Evolutionary conservation across 2,888 invertebrate genomes (phyloP), one percentile per base, ranked within the genome.

Genomic region (Euspilapteryx auroguttella): DNA sequence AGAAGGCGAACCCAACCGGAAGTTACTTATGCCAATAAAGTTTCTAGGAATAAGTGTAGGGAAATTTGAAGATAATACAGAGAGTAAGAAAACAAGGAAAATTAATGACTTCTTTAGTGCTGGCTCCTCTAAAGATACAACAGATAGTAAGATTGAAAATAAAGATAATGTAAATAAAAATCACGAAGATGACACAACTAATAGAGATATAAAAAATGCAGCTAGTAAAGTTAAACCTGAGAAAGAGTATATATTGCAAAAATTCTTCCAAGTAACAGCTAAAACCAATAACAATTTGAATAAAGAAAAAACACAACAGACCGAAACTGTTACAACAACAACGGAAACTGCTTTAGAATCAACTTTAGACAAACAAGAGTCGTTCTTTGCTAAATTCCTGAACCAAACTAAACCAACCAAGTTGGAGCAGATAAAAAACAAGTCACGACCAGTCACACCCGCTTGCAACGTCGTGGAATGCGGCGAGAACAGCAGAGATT

Each of bases 31-130:
- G 38, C 75, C 83, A 1, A 77, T 91, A 10, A 83, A 79, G 34
- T 85, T 82, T 53, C 58, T 92, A 11, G 87, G 89, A 1, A 75
- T 92, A n/a, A 87, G 86, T 47, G 87, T 85, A 9, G 83, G 87
- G 1, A 89, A 90, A 52, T 92, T 92, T 57, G 83, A 85, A 53
- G 80, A 82, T 26, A 56, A 59, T 28, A 37, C 62, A 27, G 69
- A 78, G 7, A 52, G 32, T 30, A 79, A 78, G 34, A 81, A 79
- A 49, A 76, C 68, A 5, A 80, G 63, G 38, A 79, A 73, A 30
- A 77, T 84, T 25, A 62, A 78, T 24, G 71, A 79, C 32, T 82
- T 81, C 55, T 85, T 85, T 44, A 63, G 63, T 39, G 69, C 55
- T 34, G 56, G 57, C 14, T 25, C 56, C 26, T 59, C 62, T 29